Percentiles rank a stretch among this genome's conserved stretches.
Conservation (phyloP, 2,113 vertebrate genomes). For the Pelodiscus sinensis region DNA sequence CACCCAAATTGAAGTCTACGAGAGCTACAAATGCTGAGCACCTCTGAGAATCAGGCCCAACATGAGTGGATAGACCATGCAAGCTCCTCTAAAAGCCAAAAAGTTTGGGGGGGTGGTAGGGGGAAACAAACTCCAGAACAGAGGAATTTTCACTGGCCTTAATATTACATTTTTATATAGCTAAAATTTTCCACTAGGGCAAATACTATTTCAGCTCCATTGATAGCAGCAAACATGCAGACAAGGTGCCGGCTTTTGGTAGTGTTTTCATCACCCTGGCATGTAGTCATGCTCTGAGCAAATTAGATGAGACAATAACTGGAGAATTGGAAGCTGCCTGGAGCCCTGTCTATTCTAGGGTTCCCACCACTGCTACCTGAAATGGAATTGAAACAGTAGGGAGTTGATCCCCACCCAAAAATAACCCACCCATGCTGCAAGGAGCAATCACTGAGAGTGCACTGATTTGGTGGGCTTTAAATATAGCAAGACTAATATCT, state of each 20-base stretch:
- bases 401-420: not conserved
- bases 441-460: not conserved
- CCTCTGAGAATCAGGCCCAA: not conserved
- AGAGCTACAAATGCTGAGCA: not conserved
- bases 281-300: not conserved
- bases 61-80: not conserved
- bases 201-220: not conserved
- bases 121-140: not conserved
- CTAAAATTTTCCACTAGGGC: not conserved
- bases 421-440: not conserved
- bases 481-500: accelerated
- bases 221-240: not conserved
- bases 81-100: not conserved
- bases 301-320: not conserved
- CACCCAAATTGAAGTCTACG: not conserved
- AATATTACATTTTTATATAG: not conserved
- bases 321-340: not conserved
- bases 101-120: not conserved
- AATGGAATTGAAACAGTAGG: not conserved
- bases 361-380: not conserved
- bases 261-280: not conserved
- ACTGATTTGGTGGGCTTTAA: constrained; percentile 1
- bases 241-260: not conserved
- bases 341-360: accelerated
- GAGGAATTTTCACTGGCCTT: not conserved